Evolutionary conservation across 2,797 vertebrate genomes (phyloP).

Genomic region (Picus viridis): DNA sequence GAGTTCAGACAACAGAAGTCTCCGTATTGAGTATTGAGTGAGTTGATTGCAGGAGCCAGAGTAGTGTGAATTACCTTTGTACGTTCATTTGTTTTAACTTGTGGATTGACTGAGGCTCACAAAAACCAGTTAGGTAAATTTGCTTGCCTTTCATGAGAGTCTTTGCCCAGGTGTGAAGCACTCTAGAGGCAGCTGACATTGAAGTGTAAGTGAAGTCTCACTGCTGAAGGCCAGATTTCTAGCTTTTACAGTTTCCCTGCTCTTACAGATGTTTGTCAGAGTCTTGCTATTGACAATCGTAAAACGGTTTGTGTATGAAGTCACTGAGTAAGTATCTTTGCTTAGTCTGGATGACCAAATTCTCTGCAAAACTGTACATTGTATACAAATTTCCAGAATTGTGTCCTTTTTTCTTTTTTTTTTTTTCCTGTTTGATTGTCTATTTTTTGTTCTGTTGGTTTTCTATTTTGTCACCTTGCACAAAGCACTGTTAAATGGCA

Average conservation of each 20-base stretch:
- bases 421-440: slow-evolving; percentile 18
- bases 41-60: neutral
- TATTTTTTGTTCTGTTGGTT: slow-evolving; percentile 44
- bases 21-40: neutral
- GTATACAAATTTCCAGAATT: slow-evolving; percentile 56
- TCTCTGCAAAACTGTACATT: slow-evolving; percentile 45
- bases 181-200: slow-evolving; percentile 41
- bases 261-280: slow-evolving; percentile 69
- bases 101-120: neutral
- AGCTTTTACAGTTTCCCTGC: slow-evolving; percentile 70
- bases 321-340: slow-evolving; percentile 61
- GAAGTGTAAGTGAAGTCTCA: slow-evolving; percentile 39
- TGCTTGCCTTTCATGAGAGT: neutral
- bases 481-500: slow-evolving; percentile 48
- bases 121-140: slow-evolving; percentile 14
- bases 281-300: slow-evolving; percentile 68
- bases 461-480: slow-evolving; percentile 52
- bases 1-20: neutral
- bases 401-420: slow-evolving; percentile 52
- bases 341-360: slow-evolving; percentile 31
- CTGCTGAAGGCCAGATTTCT: slow-evolving; percentile 54
- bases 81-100: neutral
- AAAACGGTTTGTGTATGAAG: slow-evolving; percentile 64
- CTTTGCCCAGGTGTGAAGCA: neutral
- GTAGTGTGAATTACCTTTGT: neutral